These are phyloP conservation scores for Mythimna vitellina DNA, from an alignment of 2,888 invertebrate species.

Conservation along the genomic window DNA sequence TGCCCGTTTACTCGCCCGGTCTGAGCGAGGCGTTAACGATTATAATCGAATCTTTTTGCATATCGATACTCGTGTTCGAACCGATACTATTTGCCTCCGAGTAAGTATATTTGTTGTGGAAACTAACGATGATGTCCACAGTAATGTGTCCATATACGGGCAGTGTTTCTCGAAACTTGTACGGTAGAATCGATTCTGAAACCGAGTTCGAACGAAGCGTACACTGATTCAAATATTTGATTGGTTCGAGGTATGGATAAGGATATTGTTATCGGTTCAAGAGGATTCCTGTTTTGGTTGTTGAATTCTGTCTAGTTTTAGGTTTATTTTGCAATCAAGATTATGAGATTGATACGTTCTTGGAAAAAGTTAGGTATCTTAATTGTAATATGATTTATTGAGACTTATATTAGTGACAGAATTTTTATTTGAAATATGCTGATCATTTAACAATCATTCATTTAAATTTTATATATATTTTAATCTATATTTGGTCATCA, in stretches of 20 bases:
- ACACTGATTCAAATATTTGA: slow-evolving; percentile 33
- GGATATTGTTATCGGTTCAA: slow-evolving; percentile 19
- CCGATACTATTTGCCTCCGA: slow-evolving; percentile 47
- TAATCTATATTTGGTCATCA: slow-evolving; percentile 34
- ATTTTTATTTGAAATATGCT: background rate
- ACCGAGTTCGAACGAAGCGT: slow-evolving; percentile 27
- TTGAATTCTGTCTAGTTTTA: slow-evolving; percentile 1
- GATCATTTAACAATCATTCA: background rate
- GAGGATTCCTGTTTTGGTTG: slow-evolving; percentile 13
- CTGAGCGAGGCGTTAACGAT: slow-evolving; percentile 56
- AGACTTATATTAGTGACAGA: background rate
- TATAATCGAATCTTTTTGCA: slow-evolving; percentile 68
- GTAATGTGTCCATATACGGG: slow-evolving; percentile 51
- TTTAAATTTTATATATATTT: background rate
- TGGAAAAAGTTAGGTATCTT: background rate
- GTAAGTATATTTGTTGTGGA: slow-evolving; percentile 45
- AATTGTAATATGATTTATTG: background rate
- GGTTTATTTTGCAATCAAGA: background rate
- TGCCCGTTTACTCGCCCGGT: slow-evolving; percentile 17
- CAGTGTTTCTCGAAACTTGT: slow-evolving; percentile 46
- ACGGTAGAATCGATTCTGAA: slow-evolving; percentile 34
- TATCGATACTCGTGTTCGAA: slow-evolving; percentile 53
- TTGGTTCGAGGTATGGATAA: slow-evolving; percentile 19
- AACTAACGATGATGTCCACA: slow-evolving; percentile 49
- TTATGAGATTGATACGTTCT: background rate